A percentile compares a stretch with the other conserved stretches of the same genome.
Conservation (phyloP, 2,888 invertebrate species). For the Syrista parreyssii region DNA sequence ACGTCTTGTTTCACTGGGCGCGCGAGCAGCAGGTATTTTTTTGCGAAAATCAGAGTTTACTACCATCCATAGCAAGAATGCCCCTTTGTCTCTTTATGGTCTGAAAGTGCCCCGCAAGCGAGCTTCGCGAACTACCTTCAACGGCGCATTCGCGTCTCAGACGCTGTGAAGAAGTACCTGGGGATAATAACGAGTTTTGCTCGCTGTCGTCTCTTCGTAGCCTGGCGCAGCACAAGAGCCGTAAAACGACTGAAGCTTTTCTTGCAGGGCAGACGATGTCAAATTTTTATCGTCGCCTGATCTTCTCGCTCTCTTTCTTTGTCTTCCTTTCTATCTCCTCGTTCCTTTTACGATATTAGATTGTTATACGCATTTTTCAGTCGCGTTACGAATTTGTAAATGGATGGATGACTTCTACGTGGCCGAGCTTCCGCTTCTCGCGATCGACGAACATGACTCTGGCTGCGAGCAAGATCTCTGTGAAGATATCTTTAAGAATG, state of each 20-base stretch:
- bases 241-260: conserved; percentile 43
- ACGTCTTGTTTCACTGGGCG: conserved; percentile 18
- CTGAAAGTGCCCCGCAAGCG: conserved; percentile 58
- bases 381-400: background rate
- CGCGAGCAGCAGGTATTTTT: conserved; percentile 32
- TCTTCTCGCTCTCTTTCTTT: conserved; percentile 20
- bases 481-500: background rate
- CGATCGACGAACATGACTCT: background rate
- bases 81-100: conserved; percentile 65
- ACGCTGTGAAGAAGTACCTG: conserved; percentile 58
- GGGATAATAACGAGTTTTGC: conserved; percentile 63
- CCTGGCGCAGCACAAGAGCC: conserved; percentile 53
- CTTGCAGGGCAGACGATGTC: conserved; percentile 49
- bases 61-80: conserved; percentile 50
- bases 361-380: background rate
- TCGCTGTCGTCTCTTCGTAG: conserved; percentile 55
- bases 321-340: background rate
- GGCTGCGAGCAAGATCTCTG: background rate
- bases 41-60: conserved; percentile 63
- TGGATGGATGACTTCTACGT: background rate
- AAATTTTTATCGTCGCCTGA: conserved; percentile 51
- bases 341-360: too few species aligned
- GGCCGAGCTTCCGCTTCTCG: background rate
- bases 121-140: conserved; percentile 22
- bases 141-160: conserved; percentile 28